These are phyloP conservation scores for Microplitis mediator DNA, from an alignment of 1,140 invertebrate genomes.

Conservation along the genomic window DNA sequence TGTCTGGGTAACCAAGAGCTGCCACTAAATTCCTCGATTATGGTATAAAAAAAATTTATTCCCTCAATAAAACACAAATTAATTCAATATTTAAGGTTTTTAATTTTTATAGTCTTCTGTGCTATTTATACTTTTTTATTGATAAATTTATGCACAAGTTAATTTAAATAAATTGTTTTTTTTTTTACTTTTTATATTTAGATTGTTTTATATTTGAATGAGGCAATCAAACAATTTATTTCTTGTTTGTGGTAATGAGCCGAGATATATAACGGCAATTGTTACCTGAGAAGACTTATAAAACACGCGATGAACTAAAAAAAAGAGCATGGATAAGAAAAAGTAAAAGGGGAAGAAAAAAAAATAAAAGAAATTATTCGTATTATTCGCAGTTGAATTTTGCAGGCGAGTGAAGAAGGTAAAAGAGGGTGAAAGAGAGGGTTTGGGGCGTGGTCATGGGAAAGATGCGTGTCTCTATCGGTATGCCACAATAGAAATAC, in stretches of 20 bases:
- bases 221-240: no score
- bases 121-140: background rate
- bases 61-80: background rate
- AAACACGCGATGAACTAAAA: no score
- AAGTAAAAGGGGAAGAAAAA: no score
- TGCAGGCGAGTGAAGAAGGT: constrained; percentile 33
- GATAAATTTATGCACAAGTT: no score
- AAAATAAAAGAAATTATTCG: no score
- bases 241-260: no score
- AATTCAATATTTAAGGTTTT: background rate
- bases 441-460: constrained; percentile 54
- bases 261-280: no score
- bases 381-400: background rate
- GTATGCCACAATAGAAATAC: constrained; percentile 29
- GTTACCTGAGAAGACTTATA: no score
- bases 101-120: background rate
- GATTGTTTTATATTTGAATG: no score
- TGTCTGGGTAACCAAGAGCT: constrained; percentile 28
- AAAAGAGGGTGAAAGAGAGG: constrained; percentile 41
- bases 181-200: no score
- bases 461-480: constrained; percentile 60
- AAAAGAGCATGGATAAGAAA: no score
- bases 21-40: constrained; percentile 37
- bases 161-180: no score
- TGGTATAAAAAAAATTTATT: constrained; percentile 14